Conservation (phyloP, 2,888 invertebrate species). For the Endotricha flammealis region DNA sequence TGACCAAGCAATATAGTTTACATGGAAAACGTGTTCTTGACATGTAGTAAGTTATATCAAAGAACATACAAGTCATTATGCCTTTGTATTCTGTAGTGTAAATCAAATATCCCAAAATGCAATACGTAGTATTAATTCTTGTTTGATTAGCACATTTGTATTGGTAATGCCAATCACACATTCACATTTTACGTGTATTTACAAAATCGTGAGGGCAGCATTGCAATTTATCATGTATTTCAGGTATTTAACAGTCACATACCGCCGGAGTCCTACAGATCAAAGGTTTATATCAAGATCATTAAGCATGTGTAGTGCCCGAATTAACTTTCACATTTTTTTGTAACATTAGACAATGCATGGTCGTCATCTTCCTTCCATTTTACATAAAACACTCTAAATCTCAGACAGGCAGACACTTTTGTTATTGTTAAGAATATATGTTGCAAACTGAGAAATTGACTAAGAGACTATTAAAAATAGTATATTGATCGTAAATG, state of each 20-base stretch:
- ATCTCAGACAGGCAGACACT: background rate
- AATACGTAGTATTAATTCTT: background rate
- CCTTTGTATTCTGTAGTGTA: too few relatives aligned
- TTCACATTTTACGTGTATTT: conserved; percentile 12
- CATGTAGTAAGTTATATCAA: too few relatives aligned
- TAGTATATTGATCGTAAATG: too few relatives aligned
- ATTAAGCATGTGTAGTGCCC: conserved; percentile 71
- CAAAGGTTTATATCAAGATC: conserved; percentile 88
- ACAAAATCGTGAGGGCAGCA: conserved; percentile 47
- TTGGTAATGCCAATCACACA: background rate
- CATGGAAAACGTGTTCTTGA: too few relatives aligned
- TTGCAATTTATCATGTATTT: conserved; percentile 79
- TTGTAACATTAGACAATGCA: conserved; percentile 40
- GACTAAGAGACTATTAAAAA: too few relatives aligned
- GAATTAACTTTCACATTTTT: conserved; percentile 37
- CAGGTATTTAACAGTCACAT: conserved; percentile 97
- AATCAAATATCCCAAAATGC: background rate
- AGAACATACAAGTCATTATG: too few relatives aligned
- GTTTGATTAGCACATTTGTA: background rate
- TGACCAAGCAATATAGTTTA: too few relatives aligned
- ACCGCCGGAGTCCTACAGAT: conserved; percentile 94
- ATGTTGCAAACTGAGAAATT: too few relatives aligned
- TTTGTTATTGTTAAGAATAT: too few relatives aligned
- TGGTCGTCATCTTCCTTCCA: conserved; percentile 42
- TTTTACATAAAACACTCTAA: conserved; percentile 26